Evolutionary conservation across 2,888 invertebrate genomes (phyloP), one percentile per base, ranked within the genome.

Genomic region (Epsilonema sp.): DNA sequence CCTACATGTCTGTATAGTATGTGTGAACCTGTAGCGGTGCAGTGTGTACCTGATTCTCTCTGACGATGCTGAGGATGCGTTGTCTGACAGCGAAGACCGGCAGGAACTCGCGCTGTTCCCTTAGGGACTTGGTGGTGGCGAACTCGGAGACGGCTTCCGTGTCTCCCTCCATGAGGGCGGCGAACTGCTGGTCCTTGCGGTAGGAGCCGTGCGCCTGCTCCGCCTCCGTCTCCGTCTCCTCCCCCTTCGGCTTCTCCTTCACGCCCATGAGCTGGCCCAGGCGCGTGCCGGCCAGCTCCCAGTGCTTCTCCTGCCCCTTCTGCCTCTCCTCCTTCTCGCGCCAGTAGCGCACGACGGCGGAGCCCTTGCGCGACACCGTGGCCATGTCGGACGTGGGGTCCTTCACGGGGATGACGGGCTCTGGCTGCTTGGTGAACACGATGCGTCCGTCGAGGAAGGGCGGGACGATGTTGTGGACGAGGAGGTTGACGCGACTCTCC

Each of bases 381-480:
- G 97, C 97, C 87, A 99, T 89, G 61, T 99, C 94, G 0, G 85
- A 84, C 1, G 90, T 90, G 0, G 92, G 84, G 69, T 97, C 97
- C 60, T 73, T 56, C 11, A 59, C 60, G 16, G 94, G 94, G 60
- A 97, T 79, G n/a, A 97, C 87, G 1, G 94, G 94, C 63, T 94
- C 92, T 0, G 89, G 89, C 66, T 97, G 94, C 62, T 94, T 97
- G 0, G 97, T 99, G 67, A 97, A 99, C 1, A 94, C 90, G 55
- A 97, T 94, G 47, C 97, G 75, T 0, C 97, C 97, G 67, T 99
- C 97, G 2, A 97, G 73, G 70, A 99, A 99, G 0, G 97, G 97
- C 0, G 97, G 97, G 5, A 97, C 85, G 49, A 94, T 87, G 64
- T 99, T 94, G 67, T 92, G 90, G 0, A 99, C 94, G 5, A 94